Percentiles rank a stretch among this genome's conserved stretches.
Conservation (phyloP, 2,888 invertebrate species). For the Podabrus alpinus region DNA sequence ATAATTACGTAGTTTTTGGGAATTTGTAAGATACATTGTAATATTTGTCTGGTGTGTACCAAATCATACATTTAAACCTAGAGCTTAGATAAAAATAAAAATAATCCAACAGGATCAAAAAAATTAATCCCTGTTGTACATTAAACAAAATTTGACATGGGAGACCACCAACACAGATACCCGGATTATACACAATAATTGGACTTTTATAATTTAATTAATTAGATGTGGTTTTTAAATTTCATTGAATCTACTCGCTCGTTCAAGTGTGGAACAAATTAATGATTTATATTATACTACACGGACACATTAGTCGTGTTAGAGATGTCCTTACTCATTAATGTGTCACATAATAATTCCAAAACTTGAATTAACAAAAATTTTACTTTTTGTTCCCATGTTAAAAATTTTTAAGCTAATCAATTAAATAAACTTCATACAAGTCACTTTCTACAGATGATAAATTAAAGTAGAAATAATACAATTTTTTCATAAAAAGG, state of each 20-base stretch:
- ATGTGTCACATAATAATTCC: neutral
- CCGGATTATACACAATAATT: neutral
- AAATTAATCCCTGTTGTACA: neutral
- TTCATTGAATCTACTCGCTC: neutral
- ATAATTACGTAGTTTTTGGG: neutral
- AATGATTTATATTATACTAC: slow-evolving; percentile 13
- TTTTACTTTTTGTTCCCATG: neutral
- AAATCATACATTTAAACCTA: too few relatives aligned
- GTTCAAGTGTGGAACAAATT: slow-evolving; percentile 15
- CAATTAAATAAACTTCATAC: neutral
- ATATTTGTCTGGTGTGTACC: neutral
- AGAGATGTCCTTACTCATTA: neutral
- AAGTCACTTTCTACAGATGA: neutral
- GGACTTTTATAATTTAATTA: neutral
- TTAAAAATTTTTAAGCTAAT: neutral
- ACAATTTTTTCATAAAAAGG: neutral
- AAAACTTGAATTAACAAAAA: neutral
- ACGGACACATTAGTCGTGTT: neutral
- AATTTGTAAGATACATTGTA: neutral
- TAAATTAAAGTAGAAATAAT: neutral
- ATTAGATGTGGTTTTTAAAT: neutral
- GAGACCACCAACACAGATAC: neutral
- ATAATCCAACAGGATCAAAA: neutral
- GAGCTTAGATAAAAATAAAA: neutral
- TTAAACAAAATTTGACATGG: neutral